Base-by-base conservation (phyloP, 2,113 vertebrate species). In the Sphaerodactylus townsendi region DNA sequence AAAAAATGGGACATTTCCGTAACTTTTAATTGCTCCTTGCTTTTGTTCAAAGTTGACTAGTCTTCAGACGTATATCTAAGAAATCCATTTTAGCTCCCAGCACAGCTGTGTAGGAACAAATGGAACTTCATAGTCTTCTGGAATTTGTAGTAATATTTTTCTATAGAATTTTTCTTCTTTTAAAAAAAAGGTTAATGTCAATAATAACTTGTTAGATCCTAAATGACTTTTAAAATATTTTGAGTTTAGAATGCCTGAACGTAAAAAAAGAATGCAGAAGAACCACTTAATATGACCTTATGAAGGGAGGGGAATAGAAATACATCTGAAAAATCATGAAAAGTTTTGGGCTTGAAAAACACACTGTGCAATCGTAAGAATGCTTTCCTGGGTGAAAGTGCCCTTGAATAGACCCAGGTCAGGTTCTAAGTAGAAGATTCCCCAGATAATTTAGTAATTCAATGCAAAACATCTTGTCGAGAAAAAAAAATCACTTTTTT, bases 231-330 rank as follows among this genome's bases (percentile, higher is more conserved):
- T n/a, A n/a, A n/a, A n/a, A n/a, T n/a, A n/a, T n/a, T n/a, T n/a
- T n/a, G n/a, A n/a, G n/a, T n/a, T n/a, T n/a, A n/a, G 92, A 93
- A 71, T 81, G 48, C 5, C 62, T 90, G n/a, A n/a, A n/a, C 79
- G 73, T 79, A 79, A 85, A 82, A 82, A 82, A 94, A 91, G 95
- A 95, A 93, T 93, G 90, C 81, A 72, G 93, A 82, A 69, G 56
- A 85, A 79, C 87, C 79, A 1, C 88, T 93, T 87, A 86, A 48
- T 71, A 59, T 93, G 90, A 92, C 86, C 84, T 89, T 88, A 70
- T 28, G 53, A 74, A 41, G 84, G 84, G 89, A 92, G 74, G 81
- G 56, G 83, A 75, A 80, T 44, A 90, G 87, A 89, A 56, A 77
- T 21, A 62, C 82, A 79, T 79, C 50, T 88, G 87, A 81, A 37